Percentiles rank a stretch among this genome's conserved stretches.
These are phyloP conservation scores for Xiphophorus maculatus DNA, from an alignment of 2,113 vertebrate species.

Conservation along the genomic window DNA sequence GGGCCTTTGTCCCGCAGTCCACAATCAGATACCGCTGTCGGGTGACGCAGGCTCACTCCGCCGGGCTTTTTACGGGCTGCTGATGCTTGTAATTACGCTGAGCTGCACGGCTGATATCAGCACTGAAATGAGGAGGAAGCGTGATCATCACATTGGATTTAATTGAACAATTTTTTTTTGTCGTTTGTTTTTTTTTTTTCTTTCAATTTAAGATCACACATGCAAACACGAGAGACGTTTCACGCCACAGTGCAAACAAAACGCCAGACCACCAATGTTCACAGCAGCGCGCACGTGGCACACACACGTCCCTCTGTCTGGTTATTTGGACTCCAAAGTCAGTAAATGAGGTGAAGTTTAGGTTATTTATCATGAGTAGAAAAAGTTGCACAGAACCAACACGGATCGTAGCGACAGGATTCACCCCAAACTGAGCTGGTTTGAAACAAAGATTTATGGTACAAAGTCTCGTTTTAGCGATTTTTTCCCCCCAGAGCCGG, in stretches of 20 bases:
- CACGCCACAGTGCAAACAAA: slow-evolving; percentile 39
- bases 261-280: slow-evolving; percentile 39
- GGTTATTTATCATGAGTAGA: slow-evolving; percentile 30
- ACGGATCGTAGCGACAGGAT: slow-evolving; percentile 21
- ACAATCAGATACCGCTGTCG: slow-evolving; percentile 36
- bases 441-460: slow-evolving; percentile 2
- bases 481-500: no score
- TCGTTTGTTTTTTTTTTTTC: slow-evolving; percentile 8
- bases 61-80: slow-evolving; percentile 47
- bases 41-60: slow-evolving; percentile 63
- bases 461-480: background rate
- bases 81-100: slow-evolving; percentile 65
- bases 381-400: slow-evolving; percentile 51
- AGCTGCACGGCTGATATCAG: slow-evolving; percentile 35
- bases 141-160: slow-evolving; percentile 54
- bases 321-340: slow-evolving; percentile 13
- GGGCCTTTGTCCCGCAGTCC: slow-evolving; percentile 71
- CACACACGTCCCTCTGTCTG: slow-evolving; percentile 6
- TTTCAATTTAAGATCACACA: slow-evolving; percentile 49
- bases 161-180: slow-evolving; percentile 46
- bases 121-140: slow-evolving; percentile 53
- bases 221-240: slow-evolving; percentile 56
- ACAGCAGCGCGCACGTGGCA: slow-evolving; percentile 1
- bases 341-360: slow-evolving; percentile 6
- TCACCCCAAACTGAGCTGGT: slow-evolving; percentile 37